Percentiles rank a stretch among this genome's conserved stretches.
These are phyloP conservation scores for Hydropsyche tenuis DNA, from an alignment of 1,140 invertebrate species.

Conservation along the genomic window DNA sequence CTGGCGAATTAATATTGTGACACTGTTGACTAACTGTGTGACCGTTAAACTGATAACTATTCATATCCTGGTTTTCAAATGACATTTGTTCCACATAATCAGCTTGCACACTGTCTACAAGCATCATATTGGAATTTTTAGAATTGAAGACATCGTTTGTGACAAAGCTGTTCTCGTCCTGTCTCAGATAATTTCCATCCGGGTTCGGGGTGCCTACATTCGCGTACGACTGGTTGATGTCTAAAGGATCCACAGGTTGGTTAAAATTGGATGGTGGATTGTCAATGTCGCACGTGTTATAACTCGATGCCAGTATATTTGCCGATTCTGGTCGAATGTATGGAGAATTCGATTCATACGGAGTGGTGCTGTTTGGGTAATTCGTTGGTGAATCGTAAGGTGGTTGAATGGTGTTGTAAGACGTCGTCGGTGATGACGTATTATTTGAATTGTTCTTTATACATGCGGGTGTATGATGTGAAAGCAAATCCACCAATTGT, in stretches of 20 bases:
- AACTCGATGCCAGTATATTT: slow-evolving; percentile 62
- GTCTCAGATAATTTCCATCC: slow-evolving; percentile 59
- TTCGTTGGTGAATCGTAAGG: slow-evolving; percentile 57
- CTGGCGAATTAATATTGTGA: slow-evolving; percentile 52
- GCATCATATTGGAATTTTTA: slow-evolving; percentile 57
- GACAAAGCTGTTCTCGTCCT: slow-evolving; percentile 54
- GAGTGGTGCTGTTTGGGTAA: slow-evolving; percentile 54
- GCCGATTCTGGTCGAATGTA: slow-evolving; percentile 62
- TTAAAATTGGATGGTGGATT: slow-evolving; percentile 47
- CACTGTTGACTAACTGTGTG: slow-evolving; percentile 53
- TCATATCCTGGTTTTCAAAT: slow-evolving; percentile 47
- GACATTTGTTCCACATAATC: slow-evolving; percentile 57
- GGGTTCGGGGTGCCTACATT: slow-evolving; percentile 46
- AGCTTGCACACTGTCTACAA: slow-evolving; percentile 55
- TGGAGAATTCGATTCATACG: slow-evolving; percentile 58
- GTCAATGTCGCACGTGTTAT: slow-evolving; percentile 53
- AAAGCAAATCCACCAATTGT: slow-evolving; percentile 76
- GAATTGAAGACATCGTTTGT: slow-evolving; percentile 55
- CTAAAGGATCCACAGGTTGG: slow-evolving; percentile 46
- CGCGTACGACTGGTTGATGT: slow-evolving; percentile 40
- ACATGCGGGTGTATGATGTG: slow-evolving; percentile 73
- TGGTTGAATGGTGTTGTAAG: slow-evolving; percentile 57
- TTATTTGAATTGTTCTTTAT: slow-evolving; percentile 61
- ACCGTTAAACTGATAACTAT: slow-evolving; percentile 53
- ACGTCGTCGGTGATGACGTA: slow-evolving; percentile 53